These are phyloP conservation scores for Parotia lawesii DNA, from an alignment of 2,113 vertebrate genomes.

Conservation along the genomic window DNA sequence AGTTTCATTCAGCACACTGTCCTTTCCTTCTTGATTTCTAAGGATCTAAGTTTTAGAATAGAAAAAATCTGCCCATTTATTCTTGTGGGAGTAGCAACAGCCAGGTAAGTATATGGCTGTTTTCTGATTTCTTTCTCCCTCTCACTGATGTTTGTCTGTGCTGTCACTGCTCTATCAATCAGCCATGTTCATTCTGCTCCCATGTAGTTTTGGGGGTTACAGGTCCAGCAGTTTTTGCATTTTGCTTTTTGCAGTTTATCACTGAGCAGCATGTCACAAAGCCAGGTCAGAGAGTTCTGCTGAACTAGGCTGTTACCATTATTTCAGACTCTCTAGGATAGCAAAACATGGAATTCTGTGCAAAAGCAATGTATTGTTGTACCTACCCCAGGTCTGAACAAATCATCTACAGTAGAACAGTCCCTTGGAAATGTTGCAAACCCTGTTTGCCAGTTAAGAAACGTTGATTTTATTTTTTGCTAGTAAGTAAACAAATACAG, in stretches of 20 bases:
- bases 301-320: background rate
- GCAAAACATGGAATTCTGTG: background rate
- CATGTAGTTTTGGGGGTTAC: conserved; percentile 45
- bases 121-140: conserved; percentile 47
- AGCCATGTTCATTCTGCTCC: conserved; percentile 51
- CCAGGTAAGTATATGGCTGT: conserved; percentile 67
- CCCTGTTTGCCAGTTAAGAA: background rate
- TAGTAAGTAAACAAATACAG: background rate
- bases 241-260: conserved; percentile 45
- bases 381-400: background rate
- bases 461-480: background rate
- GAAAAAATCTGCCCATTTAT: conserved; percentile 11
- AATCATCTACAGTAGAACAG: background rate
- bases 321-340: background rate
- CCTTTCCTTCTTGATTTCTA: background rate
- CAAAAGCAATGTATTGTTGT: background rate
- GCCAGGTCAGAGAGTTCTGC: conserved; percentile 2
- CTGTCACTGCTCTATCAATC: conserved; percentile 67
- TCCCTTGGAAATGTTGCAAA: background rate
- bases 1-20: background rate
- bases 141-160: conserved; percentile 59
- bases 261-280: conserved; percentile 28
- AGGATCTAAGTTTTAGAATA: background rate
- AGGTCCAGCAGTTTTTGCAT: conserved; percentile 50
- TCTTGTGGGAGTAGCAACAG: conserved; percentile 54